phyloP scores from a whole-genome alignment of 1,140 invertebrate species.

The Cataglyphis hispanica region DNA sequence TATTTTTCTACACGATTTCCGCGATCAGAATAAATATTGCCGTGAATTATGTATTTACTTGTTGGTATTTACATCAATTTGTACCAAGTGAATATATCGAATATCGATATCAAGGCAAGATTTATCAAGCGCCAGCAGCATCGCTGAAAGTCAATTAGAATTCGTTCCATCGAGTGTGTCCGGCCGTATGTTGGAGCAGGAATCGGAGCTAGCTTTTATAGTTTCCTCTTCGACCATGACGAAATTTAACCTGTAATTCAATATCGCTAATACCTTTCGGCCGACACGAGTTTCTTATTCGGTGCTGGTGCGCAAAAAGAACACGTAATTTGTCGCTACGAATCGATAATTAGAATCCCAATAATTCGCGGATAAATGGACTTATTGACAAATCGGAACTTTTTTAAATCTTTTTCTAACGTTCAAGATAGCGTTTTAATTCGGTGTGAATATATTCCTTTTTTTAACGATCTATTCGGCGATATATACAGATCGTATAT shows the following conservation, averaged over 20 bases:
- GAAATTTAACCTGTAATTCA: conserved; percentile 51
- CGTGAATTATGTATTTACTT: conserved; percentile 57
- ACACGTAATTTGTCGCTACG: not conserved
- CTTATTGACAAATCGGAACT: conserved; percentile 33
- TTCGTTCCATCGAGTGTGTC: conserved; percentile 57
- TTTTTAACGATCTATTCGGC: not conserved
- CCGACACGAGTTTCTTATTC: conserved; percentile 26
- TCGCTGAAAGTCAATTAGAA: conserved; percentile 58
- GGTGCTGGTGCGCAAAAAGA: conserved; percentile 16
- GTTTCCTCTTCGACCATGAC: conserved; percentile 32
- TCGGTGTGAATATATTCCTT: not conserved
- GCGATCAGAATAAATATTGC: conserved; percentile 9
- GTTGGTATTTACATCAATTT: conserved; percentile 54
- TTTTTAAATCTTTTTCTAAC: not conserved
- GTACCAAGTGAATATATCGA: conserved; percentile 36
- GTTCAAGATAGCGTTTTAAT: conserved; percentile 4
- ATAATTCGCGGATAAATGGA: conserved; percentile 16
- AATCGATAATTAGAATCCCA: conserved; percentile 37
- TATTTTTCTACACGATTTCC: conserved; percentile 43
- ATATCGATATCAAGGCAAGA: conserved; percentile 59
- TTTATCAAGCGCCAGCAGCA: not conserved
- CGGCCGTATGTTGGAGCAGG: conserved; percentile 43
- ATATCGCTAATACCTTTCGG: conserved; percentile 25
- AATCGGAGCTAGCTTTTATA: conserved; percentile 59
- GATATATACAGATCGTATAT: not conserved